These are phyloP conservation scores for Chrysaora quinquecirrha DNA, from an alignment of 30 jellyfish, hydroid and myxozoan species.

Conservation along the genomic window DNA sequence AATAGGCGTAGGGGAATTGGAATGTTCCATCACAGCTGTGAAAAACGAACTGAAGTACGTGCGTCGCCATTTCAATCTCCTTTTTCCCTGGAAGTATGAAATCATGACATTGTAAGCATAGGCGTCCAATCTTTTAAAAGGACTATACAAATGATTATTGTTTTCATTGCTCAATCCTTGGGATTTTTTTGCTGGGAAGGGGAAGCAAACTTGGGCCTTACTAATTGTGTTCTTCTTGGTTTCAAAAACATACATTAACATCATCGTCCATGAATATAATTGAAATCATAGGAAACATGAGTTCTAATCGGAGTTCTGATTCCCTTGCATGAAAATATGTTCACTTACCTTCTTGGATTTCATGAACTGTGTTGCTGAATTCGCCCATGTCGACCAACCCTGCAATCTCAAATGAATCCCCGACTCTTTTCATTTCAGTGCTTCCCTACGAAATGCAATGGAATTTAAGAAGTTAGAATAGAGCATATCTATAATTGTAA, in stretches of 20 bases:
- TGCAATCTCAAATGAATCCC: background rate
- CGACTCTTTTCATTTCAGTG: background rate
- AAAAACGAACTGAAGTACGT: slow-evolving; percentile 11
- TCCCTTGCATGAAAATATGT: background rate
- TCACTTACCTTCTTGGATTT: background rate
- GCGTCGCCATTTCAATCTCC: slow-evolving; percentile 9
- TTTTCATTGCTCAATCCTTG: no score
- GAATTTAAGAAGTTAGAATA: no score
- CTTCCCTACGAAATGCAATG: background rate
- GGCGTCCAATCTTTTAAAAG: background rate
- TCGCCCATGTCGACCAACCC: background rate
- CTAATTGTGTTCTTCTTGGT: background rate
- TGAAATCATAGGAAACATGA: background rate
- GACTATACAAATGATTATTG: no score
- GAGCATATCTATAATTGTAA: no score
- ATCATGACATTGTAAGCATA: background rate
- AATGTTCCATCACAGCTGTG: slow-evolving; percentile 16
- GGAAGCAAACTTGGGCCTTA: background rate
- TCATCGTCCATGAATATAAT: no score
- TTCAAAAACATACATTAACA: background rate
- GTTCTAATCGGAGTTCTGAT: background rate
- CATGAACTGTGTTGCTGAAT: background rate
- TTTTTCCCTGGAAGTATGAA: background rate
- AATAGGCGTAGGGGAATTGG: slow-evolving; percentile 6
- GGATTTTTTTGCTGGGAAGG: no score